These are phyloP conservation scores for Apamea monoglypha DNA, from an alignment of 2,888 invertebrate species.

Conservation along the genomic window DNA sequence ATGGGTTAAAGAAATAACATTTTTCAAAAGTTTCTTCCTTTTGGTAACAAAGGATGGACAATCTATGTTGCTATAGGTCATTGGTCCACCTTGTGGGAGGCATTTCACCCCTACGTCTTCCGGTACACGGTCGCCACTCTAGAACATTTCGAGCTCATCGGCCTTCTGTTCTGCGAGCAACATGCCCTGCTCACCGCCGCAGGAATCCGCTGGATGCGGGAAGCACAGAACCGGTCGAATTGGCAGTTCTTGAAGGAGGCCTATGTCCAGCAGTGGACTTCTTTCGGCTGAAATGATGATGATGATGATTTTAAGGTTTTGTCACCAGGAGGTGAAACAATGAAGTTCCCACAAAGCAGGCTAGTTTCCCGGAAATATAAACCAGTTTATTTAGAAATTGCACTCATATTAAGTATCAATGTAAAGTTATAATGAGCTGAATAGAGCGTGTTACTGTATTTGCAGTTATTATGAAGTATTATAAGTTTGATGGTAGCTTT, in stretches of 20 bases:
- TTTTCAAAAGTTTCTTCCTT: neutral
- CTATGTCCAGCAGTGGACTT: neutral
- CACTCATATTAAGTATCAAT: conserved; percentile 1
- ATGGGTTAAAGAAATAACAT: conserved; percentile 14
- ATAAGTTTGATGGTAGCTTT: neutral
- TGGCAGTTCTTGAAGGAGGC: no score
- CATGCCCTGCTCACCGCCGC: neutral
- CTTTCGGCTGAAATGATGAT: neutral
- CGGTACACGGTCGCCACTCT: neutral
- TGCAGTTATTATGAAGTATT: neutral
- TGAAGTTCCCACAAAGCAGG: neutral
- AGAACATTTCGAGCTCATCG: neutral
- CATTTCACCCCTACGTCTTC: no score
- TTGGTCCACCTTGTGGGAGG: no score
- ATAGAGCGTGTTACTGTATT: neutral
- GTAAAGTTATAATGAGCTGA: neutral
- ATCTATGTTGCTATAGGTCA: neutral
- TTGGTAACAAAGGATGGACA: neutral
- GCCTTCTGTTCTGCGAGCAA: neutral
- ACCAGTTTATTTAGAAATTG: neutral
- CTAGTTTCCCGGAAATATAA: neutral
- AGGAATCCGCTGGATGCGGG: neutral
- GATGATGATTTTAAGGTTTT: neutral
- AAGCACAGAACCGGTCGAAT: no score
- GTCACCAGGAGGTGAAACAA: neutral